Evolutionary conservation across 2,888 invertebrate species (phyloP), one percentile per base, ranked within the genome.

Genomic region (Flexamia atlantica): DNA sequence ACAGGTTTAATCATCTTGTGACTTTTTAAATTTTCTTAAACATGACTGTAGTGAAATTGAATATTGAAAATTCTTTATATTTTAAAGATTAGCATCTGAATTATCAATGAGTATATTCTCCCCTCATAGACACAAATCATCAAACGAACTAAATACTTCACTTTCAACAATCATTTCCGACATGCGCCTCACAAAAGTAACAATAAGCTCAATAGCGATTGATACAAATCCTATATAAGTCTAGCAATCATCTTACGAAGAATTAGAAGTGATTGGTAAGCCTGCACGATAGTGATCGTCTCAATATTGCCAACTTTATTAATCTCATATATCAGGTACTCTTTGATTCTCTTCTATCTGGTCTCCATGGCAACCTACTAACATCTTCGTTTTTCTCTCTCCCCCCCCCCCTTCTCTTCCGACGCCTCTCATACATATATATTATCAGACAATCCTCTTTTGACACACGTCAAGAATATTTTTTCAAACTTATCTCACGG

Each of bases 391-490:
- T 72, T 42, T 23, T 36, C 36, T n/a, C 42, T 23, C 42, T 23
- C 42, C 81, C 32, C 64, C 20, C 81, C 42, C 64, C 1, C 53
- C 68, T 14, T 28, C 30, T 46, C 32, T 72, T 50, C 53, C 32
- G 2, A 30, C n/a, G 25, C 9, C 17, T 82, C 40, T 70, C 82
- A 50, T 81, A 81, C 68, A 68, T 68, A 64, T 81, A 81, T 68
- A 81, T 81, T 68, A 64, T 68, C 81, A 36, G 36, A 20, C 36
- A 68, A 68, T 64, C 46, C 68, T 81, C 42, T 68, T 68, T 53
- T 70, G 82, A 82, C 82, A 82, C 82, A 82, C 82, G 82, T 82
- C 82, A 82, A 20, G 70, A 76, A 76, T 76, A 76, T 76, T 76
- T 76, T 76, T 50, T 36, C 76, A 42, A 76, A 76, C 76, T 76